Evolutionary conservation across 2,113 vertebrate genomes (phyloP).

Genomic region (Formicarius rufipectus): DNA sequence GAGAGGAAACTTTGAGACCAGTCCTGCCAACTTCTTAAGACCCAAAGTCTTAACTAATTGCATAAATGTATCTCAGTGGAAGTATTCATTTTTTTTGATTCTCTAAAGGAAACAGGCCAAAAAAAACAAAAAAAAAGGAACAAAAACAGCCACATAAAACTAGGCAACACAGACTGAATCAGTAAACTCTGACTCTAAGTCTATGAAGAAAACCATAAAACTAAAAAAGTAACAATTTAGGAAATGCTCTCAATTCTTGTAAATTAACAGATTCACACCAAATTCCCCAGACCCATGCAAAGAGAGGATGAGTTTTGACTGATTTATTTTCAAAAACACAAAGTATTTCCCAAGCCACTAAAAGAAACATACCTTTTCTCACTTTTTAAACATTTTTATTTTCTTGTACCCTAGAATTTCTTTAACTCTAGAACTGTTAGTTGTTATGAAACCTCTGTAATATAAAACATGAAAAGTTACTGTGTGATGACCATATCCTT

Average conservation of each 20-base stretch:
- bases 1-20: neutral
- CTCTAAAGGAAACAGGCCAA: neutral
- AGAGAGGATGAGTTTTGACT: neutral
- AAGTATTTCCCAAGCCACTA: neutral
- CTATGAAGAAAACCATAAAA: neutral
- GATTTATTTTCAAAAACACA: neutral
- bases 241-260: neutral
- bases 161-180: neutral
- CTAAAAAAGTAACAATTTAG: neutral
- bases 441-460: neutral
- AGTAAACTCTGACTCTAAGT: neutral
- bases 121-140: neutral
- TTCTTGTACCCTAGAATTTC: neutral
- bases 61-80: neutral
- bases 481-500: neutral
- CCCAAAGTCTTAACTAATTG: neutral
- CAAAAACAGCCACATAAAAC: neutral
- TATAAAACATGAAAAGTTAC: neutral
- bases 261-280: neutral
- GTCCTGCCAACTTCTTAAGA: neutral
- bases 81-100: neutral
- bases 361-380: neutral
- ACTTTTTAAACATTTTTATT: neutral
- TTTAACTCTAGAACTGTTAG: neutral
- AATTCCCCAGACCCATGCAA: neutral